Base-by-base conservation (phyloP, 2,888 invertebrate genomes). In the Diarsia dahlii region DNA sequence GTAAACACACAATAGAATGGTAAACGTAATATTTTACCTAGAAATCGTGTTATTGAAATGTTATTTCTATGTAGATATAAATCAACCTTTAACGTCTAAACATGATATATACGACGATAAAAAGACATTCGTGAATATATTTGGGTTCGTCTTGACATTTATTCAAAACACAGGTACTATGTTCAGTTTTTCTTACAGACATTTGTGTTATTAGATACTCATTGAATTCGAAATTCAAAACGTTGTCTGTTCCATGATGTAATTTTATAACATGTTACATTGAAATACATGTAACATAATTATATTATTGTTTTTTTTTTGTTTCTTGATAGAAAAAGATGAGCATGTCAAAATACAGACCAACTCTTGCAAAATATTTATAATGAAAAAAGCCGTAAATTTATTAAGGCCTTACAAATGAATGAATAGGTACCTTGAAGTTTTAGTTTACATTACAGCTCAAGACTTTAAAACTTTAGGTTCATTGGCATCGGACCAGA, bases 91-190 rank as follows among this genome's bases (percentile, higher is more conserved):
- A 90, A 91, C 92, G 93, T 92, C 93, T 89, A 91, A 91, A 93
- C 91, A 91, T 94, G 92, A 94, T 94, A 94, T 93, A 94, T 93
- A 90, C 89, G 89, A 90, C 92, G 92, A 94, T 94, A 93, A 94
- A 93, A 91, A 89, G 93, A 93, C 93, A 93, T 90, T 91, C 89
- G 89, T 92, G 93, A 93, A 94, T 93, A 94, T 91, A 93, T 93
- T 89, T 85, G 89, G 91, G 91, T 88, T 87, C 90, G 86, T 84
- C 87, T 90, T 91, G 93, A 93, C 92, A 89, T 90, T 90, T 77
- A 81, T 81, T 72, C 78, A 71, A 86, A 86, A 86, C 78, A 72
- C 72, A 82, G 86, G 60, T 84, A 73, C 63, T 39, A 39, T 50
- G 54, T 78, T 60, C 52, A 34, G 60, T 81, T 81, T 71, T 70